Evolutionary conservation across 30 jellyfish, hydroid and myxozoan genomes (phyloP), one percentile per base, ranked within the genome.

Genomic region (Turritopsis dohrnii): DNA sequence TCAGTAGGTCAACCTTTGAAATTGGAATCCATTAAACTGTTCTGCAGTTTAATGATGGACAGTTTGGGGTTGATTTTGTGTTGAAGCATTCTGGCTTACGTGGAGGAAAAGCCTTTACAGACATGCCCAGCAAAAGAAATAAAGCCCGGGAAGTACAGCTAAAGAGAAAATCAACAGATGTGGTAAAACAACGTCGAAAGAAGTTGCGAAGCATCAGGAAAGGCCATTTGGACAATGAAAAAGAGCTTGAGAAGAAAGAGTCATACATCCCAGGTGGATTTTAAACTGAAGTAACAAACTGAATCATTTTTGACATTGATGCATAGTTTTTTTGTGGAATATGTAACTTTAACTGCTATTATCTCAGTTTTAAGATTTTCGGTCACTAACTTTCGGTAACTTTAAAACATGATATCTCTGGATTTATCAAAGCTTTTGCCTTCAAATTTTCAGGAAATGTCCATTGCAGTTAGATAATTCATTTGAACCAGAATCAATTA

Each of bases 161-260:
- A n/a, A 54, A 54, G n/a, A 18, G 72, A 54, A 54, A 54, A n/a
- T 54, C 72, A 54, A 54, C 72, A 18, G 72, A 54, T n/a, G n/a
- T 18, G 18, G 72, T 54, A 18, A 54, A 54, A 54, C 18, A 54
- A n/a, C 72, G 72, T 16, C 72, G 72, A 54, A 54, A 54, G 72
- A 54, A n/a, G n/a, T n/a, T n/a, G n/a, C n/a, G n/a, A n/a, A n/a
- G n/a, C n/a, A n/a, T n/a, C n/a, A n/a, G n/a, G n/a, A n/a, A 54
- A n/a, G n/a, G n/a, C 72, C 18, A 54, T 54, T 54, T 18, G n/a
- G n/a, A 54, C 72, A 54, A n/a, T 54, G 72, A 54, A 54, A 54
- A 54, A 54, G 72, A 54, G n/a, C 72, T 54, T 54, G 72, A n/a
- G n/a, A 54, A 54, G 72, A n/a, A 54, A n/a, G 72, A 54, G 19